Base-by-base conservation (phyloP, 2,113 vertebrate species). In the Aphelocoma coerulescens region DNA sequence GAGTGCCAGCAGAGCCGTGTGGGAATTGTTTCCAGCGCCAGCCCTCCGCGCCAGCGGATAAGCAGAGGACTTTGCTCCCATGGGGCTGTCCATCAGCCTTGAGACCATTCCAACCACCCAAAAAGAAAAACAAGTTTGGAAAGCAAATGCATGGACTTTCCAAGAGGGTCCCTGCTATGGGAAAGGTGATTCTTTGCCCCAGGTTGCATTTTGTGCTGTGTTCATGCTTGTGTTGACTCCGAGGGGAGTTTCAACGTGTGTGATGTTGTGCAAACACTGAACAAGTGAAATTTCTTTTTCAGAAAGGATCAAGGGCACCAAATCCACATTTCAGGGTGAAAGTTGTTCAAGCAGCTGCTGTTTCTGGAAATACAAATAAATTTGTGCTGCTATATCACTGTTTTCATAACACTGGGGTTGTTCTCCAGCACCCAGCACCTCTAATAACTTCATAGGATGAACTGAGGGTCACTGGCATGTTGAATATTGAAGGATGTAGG, bases 391-490 rank as follows among this genome's bases (percentile, higher is more conserved):
- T 13, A 0, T 7, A 4, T 16, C 48, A 3, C 5, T 39, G 65
- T 6, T 80, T n/a, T 33, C 46, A 23, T 7, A 22, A 19, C 6
- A 5, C 17, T 0, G 1, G 51, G 32, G 22, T 5, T 61, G 37
- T 23, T 61, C 54, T 19, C 2, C 46, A 16, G 27, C 55, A 13
- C 33, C 21, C 68, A 49, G 7, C 22, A 9, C 46, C 54, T 49
- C 18, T 7, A 13, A 33, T 6, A 54, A 26, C 58, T n/a, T 7
- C 44, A 6, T 2, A 32, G 49, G 22, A 33, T 66, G 67, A 74
- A 4, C 72, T 10, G 8, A 4, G 55, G 48, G 65, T 46, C 72
- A 2, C 18, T 0, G 5, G 2, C 0, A 0, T 3, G 41, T 2
- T 23, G 76, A 21, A 37, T 6, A 22, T 5, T 28, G 22, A 18